Evolutionary conservation across 1,140 invertebrate genomes (phyloP).

Genomic region (Tetramorium simillimum): DNA sequence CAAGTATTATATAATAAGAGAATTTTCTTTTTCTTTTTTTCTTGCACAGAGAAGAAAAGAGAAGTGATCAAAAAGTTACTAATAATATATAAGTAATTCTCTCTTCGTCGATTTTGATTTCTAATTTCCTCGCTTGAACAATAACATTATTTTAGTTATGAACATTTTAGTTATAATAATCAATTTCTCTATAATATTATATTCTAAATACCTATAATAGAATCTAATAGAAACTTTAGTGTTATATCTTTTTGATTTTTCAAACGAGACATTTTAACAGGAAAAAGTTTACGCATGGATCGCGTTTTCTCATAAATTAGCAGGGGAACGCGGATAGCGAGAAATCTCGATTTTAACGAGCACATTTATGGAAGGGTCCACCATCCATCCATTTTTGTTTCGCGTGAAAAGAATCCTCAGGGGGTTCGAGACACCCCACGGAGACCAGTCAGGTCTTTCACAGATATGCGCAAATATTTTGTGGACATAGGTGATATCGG

Average conservation of each 20-base stretch:
- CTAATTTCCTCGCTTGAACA: not conserved
- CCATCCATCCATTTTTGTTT: constrained; percentile 32
- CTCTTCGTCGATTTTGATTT: not conserved
- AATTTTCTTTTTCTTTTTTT: not conserved
- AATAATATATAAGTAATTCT: not conserved
- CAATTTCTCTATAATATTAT: not conserved
- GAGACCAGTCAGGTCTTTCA: constrained; percentile 48
- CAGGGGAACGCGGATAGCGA: constrained; percentile 17
- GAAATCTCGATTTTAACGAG: constrained; percentile 51
- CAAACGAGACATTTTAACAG: not conserved
- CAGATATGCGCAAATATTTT: constrained; percentile 56
- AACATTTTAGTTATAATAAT: not conserved
- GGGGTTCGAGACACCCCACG: constrained; percentile 15
- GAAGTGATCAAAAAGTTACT: not conserved
- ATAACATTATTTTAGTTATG: not conserved
- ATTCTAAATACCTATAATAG: not conserved
- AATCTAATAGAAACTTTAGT: not conserved
- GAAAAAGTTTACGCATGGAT: not conserved
- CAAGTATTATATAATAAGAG: not conserved
- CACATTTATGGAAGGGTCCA: constrained; percentile 47
- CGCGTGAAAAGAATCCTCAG: constrained; percentile 45
- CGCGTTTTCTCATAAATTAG: constrained; percentile 18
- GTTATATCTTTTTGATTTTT: not conserved
- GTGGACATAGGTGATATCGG: constrained; percentile 6
- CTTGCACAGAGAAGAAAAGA: not conserved